These are phyloP conservation scores for Megaptera novaeangliae DNA, from an alignment of 2,113 vertebrate genomes.

Conservation along the genomic window DNA sequence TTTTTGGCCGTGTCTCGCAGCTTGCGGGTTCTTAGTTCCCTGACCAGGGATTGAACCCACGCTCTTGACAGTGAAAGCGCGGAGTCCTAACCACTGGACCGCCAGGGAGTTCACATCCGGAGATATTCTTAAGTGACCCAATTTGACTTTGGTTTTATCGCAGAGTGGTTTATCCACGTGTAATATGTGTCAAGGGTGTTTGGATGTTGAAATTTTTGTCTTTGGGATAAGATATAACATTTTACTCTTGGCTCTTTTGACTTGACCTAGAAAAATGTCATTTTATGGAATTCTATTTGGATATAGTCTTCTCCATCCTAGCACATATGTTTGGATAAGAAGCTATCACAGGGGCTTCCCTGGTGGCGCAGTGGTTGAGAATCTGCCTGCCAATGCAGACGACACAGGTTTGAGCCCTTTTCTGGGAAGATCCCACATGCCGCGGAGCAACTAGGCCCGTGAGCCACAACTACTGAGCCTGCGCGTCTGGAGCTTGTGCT, in stretches of 20 bases:
- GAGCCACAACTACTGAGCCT: too few species aligned
- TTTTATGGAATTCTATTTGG: neutral
- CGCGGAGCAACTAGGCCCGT: too few species aligned
- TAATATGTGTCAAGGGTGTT: neutral
- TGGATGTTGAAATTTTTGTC: neutral
- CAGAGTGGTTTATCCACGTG: neutral
- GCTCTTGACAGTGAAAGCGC: too few species aligned
- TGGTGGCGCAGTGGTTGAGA: too few species aligned
- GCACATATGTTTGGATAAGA: neutral
- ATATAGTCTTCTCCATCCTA: neutral
- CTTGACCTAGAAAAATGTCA: neutral
- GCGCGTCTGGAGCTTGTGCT: too few species aligned
- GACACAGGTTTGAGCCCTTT: too few species aligned
- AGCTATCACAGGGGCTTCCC: neutral
- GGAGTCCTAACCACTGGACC: too few species aligned
- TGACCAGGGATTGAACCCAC: too few species aligned
- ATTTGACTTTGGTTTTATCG: neutral
- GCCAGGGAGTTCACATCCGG: neutral
- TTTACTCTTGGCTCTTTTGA: neutral
- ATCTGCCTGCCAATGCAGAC: too few species aligned
- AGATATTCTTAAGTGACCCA: neutral
- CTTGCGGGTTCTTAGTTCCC: too few species aligned
- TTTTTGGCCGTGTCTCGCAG: too few species aligned
- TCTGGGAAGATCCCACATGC: too few species aligned
- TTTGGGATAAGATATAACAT: neutral